Evolutionary conservation across 2,888 invertebrate species (phyloP), one percentile per base, ranked within the genome.

Genomic region (Ormyrus labotus): DNA sequence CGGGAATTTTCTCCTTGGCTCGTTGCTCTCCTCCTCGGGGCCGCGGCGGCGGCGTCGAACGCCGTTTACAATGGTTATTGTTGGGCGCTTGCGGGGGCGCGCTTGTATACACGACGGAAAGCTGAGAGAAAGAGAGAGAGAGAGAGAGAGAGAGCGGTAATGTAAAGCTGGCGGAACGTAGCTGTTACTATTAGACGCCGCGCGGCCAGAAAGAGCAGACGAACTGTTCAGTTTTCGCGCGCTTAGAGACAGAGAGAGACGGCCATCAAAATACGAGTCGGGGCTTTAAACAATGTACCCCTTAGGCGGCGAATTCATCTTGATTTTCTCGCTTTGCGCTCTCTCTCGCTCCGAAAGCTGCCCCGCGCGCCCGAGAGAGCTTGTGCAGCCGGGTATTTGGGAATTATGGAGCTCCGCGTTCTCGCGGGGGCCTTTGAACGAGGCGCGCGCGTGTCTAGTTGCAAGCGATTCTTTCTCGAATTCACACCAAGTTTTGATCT

Each of bases 11-110:
- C 73, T 50, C 60, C 69, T 77, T 64, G 77, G 77, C 81, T 83
- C 81, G 83, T 82, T 83, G 76, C 73, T 78, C 78, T 75, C 71
- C 19, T 19, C 19, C 19, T 19, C 1, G 19, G 19, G 19, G 19
- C 19, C 19, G 19, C 19, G 19, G 19, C 13, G 13, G 13, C 19
- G 60, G 47, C 82, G 70, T 80, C 71, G 73, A 84, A 83, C 80
- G 76, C 82, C 83, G 81, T 80, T 81, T 76, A 77, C 80, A 81
- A 82, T 83, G 83, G 83, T 81, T 81, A 83, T 81, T 81, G 81
- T 83, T 80, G 82, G 19, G 19, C 78, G 84, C 81, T 51, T 74
- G 74, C 61, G 79, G 60, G 67, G 19, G 19, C 19, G 19, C 19
- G 19, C 19, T 19, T 19, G 19, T 19, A 19, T 19, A 19, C 19